phyloP scores from a whole-genome alignment of 2,113 vertebrate species.

The Petromus typicus region DNA sequence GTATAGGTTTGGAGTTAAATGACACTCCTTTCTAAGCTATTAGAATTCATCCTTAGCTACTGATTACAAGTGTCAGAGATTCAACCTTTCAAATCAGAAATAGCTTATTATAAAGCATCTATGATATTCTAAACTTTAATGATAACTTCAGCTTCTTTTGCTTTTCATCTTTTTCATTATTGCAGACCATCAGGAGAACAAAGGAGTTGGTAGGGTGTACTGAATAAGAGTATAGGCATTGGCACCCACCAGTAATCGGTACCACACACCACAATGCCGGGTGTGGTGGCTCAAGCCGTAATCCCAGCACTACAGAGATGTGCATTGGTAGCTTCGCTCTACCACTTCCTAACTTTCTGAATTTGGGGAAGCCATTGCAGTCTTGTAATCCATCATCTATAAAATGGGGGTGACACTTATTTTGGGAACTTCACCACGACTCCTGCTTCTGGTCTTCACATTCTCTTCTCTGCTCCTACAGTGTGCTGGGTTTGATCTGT shows the following conservation, averaged over 20 bases:
- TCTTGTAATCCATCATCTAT: background rate
- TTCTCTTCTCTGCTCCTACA: background rate
- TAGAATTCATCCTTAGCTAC: background rate
- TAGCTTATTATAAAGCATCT: background rate
- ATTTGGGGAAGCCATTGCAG: background rate
- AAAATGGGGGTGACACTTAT: background rate
- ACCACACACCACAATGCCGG: no score
- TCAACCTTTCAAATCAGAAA: background rate
- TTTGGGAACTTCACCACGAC: background rate
- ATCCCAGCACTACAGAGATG: background rate
- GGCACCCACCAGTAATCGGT: no score
- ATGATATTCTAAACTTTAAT: background rate
- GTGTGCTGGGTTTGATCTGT: background rate
- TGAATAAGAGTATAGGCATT: background rate
- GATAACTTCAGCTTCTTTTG: background rate
- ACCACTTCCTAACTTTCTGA: background rate
- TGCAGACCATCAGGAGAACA: background rate
- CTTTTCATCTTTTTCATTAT: background rate
- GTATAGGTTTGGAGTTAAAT: background rate
- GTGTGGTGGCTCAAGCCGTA: no score
- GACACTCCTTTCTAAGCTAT: background rate
- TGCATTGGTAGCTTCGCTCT: background rate
- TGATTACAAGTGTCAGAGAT: background rate
- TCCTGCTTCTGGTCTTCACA: background rate
- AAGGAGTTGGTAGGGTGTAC: background rate